Evolutionary conservation across 2,113 vertebrate genomes (phyloP).

Genomic region (Neoarius graeffei): DNA sequence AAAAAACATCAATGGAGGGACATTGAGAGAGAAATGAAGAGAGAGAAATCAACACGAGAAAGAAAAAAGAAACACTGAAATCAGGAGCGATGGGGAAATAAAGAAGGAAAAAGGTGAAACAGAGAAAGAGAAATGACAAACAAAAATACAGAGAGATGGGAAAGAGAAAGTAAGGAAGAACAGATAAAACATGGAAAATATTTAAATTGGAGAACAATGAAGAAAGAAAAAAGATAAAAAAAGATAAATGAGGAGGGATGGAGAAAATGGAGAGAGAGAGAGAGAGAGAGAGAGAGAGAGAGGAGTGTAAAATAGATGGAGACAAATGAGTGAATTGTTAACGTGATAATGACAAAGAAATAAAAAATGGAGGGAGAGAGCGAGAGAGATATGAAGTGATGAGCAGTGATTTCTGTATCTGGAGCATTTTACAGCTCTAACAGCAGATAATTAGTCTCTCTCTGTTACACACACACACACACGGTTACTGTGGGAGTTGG

Average conservation of each 20-base stretch:
- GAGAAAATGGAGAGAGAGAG: not conserved
- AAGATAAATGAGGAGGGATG: not conserved
- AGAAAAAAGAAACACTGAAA: not conserved
- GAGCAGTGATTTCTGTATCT: slow-evolving; percentile 71
- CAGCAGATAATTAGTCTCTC: slow-evolving; percentile 78
- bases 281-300: not conserved
- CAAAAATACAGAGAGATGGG: too few relatives aligned
- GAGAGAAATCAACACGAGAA: not conserved
- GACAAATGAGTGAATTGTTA: not conserved
- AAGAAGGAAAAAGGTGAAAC: not conserved
- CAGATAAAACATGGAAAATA: not conserved
- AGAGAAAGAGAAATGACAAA: too few relatives aligned
- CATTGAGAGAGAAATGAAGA: not conserved
- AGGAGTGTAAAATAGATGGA: not conserved
- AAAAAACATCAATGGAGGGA: not conserved
- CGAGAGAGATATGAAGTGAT: slow-evolving; percentile 61
- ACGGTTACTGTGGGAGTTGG: slow-evolving; percentile 87
- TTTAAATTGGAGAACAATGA: not conserved
- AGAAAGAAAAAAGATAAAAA: not conserved
- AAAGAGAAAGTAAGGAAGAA: not conserved
- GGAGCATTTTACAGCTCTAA: slow-evolving; percentile 65
- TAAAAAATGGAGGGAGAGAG: not conserved
- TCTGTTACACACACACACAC: slow-evolving; percentile 79
- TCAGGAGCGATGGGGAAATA: not conserved
- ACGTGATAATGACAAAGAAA: not conserved